Conservation (phyloP, 2,888 invertebrate genomes). For the Drosophila ezoana region DNA sequence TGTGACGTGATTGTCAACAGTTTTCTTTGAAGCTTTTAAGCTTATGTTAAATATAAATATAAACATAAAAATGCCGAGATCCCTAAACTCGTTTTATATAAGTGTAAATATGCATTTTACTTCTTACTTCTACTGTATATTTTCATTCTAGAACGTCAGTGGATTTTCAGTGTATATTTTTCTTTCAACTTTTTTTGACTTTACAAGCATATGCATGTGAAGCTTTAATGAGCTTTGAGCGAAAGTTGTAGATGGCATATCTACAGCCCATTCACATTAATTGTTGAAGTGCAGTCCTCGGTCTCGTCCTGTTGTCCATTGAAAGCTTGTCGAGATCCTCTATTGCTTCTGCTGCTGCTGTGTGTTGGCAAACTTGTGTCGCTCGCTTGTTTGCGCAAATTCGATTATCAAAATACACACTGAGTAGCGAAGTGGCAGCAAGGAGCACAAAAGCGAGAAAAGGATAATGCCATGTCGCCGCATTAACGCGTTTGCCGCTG, state of each 20-base stretch:
- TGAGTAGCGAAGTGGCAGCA: slow-evolving; percentile 25
- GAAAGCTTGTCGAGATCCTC: slow-evolving; percentile 8
- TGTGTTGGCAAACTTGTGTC: slow-evolving; percentile 41
- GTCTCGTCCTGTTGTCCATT: slow-evolving; percentile 24
- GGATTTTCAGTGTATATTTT: too few species aligned
- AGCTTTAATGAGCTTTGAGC: slow-evolving; percentile 1
- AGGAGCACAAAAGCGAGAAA: slow-evolving; percentile 16
- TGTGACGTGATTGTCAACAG: neutral
- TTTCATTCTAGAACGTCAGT: too few species aligned
- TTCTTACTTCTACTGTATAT: too few species aligned
- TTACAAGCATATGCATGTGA: neutral
- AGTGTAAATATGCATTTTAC: too few species aligned
- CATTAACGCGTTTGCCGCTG: slow-evolving; percentile 52
- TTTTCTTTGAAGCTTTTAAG: neutral
- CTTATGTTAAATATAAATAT: neutral
- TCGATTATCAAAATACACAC: slow-evolving; percentile 76
- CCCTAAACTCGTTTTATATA: too few species aligned
- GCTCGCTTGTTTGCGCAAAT: slow-evolving; percentile 76
- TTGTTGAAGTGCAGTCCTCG: slow-evolving; percentile 34
- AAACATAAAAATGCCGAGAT: too few species aligned
- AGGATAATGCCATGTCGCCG: slow-evolving; percentile 71
- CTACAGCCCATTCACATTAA: slow-evolving; percentile 21
- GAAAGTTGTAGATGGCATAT: neutral
- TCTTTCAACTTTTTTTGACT: neutral
- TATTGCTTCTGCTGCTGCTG: slow-evolving; percentile 14